Evolutionary conservation across 2,797 vertebrate genomes (phyloP).

Genomic region (Crocidura indochinensis): DNA sequence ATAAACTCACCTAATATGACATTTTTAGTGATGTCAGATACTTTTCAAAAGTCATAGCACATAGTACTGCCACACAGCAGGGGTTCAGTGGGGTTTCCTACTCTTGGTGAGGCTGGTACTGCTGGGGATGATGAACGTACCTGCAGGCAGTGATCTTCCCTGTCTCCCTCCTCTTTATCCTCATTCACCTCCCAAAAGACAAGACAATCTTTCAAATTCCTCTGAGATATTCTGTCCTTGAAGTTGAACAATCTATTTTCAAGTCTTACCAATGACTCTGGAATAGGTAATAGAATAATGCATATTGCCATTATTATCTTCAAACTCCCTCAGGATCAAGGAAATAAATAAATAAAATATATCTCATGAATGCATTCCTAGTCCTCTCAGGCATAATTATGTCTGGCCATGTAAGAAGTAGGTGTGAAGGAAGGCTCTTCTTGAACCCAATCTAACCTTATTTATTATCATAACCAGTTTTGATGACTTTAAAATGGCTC

Average conservation of each 20-base stretch:
- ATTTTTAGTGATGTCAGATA: neutral
- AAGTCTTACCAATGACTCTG: neutral
- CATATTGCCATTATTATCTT: neutral
- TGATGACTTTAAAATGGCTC: neutral
- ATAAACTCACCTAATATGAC: constrained; percentile 18
- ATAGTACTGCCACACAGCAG: too few species aligned
- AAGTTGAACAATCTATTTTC: neutral
- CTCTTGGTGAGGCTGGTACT: neutral
- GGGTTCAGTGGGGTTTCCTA: neutral
- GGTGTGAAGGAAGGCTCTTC: neutral
- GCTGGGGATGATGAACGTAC: neutral
- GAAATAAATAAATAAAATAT: neutral
- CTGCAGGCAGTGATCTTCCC: accelerated
- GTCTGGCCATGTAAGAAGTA: too few species aligned
- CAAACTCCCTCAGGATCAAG: neutral
- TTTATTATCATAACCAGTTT: neutral
- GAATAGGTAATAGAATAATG: neutral
- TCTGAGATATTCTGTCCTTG: neutral
- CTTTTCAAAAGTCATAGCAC: neutral
- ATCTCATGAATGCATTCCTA: neutral
- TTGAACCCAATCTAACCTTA: neutral
- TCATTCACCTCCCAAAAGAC: too few species aligned
- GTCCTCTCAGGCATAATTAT: too few species aligned
- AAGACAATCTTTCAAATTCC: neutral
- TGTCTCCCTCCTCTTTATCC: neutral